A percentile compares a stretch with the other conserved stretches of the same genome.
phyloP scores from a whole-genome alignment of 2,888 invertebrate genomes.

The Acanthosepion lycidas region DNA sequence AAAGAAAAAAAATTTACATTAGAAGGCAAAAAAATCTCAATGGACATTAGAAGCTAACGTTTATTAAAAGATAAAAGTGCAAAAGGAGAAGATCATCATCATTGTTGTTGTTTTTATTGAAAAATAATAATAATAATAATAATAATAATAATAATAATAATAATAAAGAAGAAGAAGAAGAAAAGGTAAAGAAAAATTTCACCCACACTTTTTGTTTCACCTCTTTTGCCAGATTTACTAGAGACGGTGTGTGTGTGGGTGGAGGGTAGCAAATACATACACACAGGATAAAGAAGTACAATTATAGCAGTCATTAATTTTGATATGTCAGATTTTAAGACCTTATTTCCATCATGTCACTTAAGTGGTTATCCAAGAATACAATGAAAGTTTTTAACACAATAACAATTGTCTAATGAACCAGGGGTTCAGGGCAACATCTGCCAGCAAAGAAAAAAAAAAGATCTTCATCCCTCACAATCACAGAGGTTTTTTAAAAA shows the following conservation, averaged over 20 bases:
- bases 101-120: too few relatives aligned
- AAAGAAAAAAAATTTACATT: too few relatives aligned
- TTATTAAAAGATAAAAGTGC: too few relatives aligned
- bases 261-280: background rate
- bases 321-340: background rate
- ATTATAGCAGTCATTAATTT: conserved; percentile 9
- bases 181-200: too few relatives aligned
- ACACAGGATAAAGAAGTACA: background rate
- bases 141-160: too few relatives aligned
- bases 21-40: too few relatives aligned
- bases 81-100: too few relatives aligned
- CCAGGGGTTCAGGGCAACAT: background rate
- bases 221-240: background rate
- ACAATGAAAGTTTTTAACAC: conserved; percentile 14
- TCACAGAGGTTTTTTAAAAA: background rate
- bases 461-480: background rate
- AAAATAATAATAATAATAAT: too few relatives aligned
- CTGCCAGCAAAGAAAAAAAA: background rate
- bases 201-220: background rate
- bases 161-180: too few relatives aligned
- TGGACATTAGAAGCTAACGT: too few relatives aligned
- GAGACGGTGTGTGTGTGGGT: too few relatives aligned
- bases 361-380: background rate
- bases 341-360: conserved; percentile 7
- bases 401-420: conserved; percentile 33